Evolutionary conservation across 1,140 invertebrate species (phyloP), one percentile per base, ranked within the genome.

Genomic region (Cardiocondyla obscurior): DNA sequence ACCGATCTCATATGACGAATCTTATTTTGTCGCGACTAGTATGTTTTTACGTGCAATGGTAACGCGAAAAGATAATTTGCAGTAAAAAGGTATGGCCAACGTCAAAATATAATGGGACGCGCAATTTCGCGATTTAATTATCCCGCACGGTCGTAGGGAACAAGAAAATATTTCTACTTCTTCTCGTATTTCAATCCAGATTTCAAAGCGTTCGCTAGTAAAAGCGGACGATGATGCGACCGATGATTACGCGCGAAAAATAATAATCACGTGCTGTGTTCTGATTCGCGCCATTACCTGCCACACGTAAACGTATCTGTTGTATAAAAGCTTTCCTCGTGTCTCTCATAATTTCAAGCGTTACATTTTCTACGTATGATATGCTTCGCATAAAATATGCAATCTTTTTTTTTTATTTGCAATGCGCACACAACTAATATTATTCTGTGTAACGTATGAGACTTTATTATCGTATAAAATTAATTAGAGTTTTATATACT

Each of bases 41-140:
- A n/a, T n/a, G 60, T 39, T 77, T 77, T 49, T 30, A 33, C 30
- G 25, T 3, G 3, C 16, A 33, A 79, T 53, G 25, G 53, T 67
- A 42, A 42, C 36, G 25, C 10, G 4, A 53, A 67, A 67, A 69
- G 25, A 51, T 53, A 65, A 39, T 16, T 25, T 33, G 10, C 14
- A 33, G 25, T 57, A 58, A 74, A 60, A 49, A 46, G 28, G 16
- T 53, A 53, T 28, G 33, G 12, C 44, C 16, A 51, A 65, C 22
- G 16, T 49, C 22, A 33, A 67, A 51, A 77, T 69, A 69, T 79
- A 77, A 51, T 64, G 30, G 8, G 10, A 65, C 7, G 36, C 44
- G 58, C 44, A 36, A 65, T 51, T 22, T 79, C 74, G 33, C 33
- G 60, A 22, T 67, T 77, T 77, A 67, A 77, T 77, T 67, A 77